phyloP scores from a whole-genome alignment of 2,113 vertebrate species.

The Crotalus viridis region DNA sequence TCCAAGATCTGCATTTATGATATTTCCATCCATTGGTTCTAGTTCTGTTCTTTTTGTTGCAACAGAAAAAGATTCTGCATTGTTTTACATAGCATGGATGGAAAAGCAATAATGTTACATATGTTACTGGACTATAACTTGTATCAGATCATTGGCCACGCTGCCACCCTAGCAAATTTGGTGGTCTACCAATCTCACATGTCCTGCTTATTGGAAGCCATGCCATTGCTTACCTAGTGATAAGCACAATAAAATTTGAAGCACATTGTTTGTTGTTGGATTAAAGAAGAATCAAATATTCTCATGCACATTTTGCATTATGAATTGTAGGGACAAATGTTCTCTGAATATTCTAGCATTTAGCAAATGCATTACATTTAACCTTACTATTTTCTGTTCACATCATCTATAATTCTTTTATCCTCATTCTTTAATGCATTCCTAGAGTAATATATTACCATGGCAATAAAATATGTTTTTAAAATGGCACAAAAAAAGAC shows the following conservation, averaged over 20 bases:
- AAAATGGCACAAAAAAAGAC: neutral
- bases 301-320: neutral
- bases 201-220: neutral
- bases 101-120: neutral
- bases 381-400: neutral
- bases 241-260: neutral
- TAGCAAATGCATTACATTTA: neutral
- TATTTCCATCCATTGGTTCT: neutral
- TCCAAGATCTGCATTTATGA: neutral
- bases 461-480: neutral
- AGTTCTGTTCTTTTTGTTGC: neutral
- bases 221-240: neutral
- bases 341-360: neutral
- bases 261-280: neutral
- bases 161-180: neutral
- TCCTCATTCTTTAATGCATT: neutral
- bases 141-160: neutral
- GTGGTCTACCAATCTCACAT: neutral
- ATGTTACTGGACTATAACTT: neutral
- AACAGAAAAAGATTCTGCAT: neutral
- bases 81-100: neutral
- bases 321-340: neutral
- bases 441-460: neutral
- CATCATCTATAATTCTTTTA: neutral
- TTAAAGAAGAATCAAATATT: neutral